A percentile compares a stretch with the other conserved stretches of the same genome.
phyloP scores from a whole-genome alignment of 2,797 vertebrate species.

The Macropus fuliginosus region DNA sequence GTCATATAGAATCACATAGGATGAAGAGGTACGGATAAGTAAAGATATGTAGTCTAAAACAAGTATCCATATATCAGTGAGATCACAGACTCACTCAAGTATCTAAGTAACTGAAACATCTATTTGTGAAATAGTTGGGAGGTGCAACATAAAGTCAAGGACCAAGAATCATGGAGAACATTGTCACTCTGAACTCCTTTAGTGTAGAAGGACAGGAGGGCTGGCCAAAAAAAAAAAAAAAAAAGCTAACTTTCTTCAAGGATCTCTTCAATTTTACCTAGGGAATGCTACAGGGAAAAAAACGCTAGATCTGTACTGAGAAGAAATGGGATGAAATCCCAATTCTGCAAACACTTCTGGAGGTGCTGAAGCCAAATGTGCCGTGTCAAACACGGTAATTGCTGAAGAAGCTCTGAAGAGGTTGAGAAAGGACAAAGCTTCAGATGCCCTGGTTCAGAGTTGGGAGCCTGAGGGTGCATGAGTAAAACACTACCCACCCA shows the following conservation, averaged over 20 bases:
- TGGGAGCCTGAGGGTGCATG: background rate
- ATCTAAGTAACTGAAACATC: conserved; percentile 26
- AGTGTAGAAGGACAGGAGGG: background rate
- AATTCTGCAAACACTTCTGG: background rate
- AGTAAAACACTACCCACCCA: background rate
- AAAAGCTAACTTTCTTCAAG: conserved; percentile 22
- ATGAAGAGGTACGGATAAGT: background rate
- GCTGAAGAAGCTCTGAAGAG: too few species aligned
- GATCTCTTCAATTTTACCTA: background rate
- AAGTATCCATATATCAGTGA: background rate
- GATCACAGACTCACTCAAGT: conserved; percentile 3
- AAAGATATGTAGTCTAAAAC: background rate
- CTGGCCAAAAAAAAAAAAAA: background rate
- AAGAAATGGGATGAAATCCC: background rate
- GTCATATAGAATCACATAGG: background rate
- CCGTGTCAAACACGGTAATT: too few species aligned
- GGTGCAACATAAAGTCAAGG: conserved; percentile 22
- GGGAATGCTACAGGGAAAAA: background rate
- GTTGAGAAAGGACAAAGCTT: too few species aligned
- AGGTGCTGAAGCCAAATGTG: too few species aligned
- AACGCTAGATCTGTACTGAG: background rate
- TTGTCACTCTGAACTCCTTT: background rate
- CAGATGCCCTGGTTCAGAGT: background rate
- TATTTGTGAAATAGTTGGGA: conserved; percentile 27
- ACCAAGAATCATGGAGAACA: background rate